phyloP scores from a whole-genome alignment of 2,797 vertebrate species.

The Sebastes iracundus region DNA sequence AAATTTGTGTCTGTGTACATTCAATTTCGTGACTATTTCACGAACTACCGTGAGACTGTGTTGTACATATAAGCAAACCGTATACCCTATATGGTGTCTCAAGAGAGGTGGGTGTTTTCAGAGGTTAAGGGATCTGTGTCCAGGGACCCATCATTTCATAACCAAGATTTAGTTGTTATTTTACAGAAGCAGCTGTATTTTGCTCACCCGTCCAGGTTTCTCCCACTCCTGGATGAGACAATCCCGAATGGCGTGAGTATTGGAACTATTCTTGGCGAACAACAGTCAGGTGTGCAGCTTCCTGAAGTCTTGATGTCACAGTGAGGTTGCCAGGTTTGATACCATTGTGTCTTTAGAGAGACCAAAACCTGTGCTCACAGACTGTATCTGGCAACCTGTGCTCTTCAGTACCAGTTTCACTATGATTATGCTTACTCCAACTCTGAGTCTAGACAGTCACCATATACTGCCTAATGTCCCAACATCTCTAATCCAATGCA shows the following conservation, averaged over 20 bases:
- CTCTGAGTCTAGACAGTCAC: neutral
- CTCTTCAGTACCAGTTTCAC: too few relatives aligned
- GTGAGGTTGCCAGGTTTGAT: neutral
- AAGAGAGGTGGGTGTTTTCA: too few relatives aligned
- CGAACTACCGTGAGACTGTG: too few relatives aligned
- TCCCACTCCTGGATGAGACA: neutral
- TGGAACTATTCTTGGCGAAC: neutral
- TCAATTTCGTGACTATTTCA: too few relatives aligned
- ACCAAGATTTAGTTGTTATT: too few relatives aligned
- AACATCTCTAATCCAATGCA: neutral
- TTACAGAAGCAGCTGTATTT: too few relatives aligned
- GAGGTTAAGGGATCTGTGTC: too few relatives aligned
- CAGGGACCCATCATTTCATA: too few relatives aligned
- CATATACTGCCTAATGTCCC: neutral
- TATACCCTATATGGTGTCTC: too few relatives aligned
- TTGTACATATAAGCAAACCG: too few relatives aligned
- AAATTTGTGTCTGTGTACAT: too few relatives aligned
- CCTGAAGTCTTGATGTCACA: neutral
- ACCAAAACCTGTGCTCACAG: neutral
- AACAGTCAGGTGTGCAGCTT: neutral
- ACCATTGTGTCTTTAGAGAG: neutral
- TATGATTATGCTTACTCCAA: neutral
- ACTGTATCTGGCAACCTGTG: neutral
- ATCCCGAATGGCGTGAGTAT: neutral
- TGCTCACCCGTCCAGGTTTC: neutral